These are phyloP conservation scores for Zhuqinia jingwanae DNA, from an alignment of 2,888 invertebrate species.

Conservation along the genomic window DNA sequence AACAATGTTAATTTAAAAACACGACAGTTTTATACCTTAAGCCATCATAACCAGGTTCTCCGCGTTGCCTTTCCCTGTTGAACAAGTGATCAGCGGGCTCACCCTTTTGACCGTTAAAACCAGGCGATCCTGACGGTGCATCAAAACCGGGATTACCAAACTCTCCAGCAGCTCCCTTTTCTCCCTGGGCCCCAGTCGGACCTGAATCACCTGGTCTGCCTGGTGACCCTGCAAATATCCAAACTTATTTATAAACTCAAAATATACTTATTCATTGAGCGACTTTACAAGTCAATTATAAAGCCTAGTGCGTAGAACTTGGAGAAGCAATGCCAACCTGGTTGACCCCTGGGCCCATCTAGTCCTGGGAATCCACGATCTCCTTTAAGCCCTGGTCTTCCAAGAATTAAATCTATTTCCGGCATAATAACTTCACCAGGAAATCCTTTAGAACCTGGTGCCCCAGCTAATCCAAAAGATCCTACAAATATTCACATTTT, in stretches of 20 bases:
- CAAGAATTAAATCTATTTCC: conserved; percentile 62
- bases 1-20: no score
- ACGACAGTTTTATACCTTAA: conserved; percentile 80
- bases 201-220: conserved; percentile 80
- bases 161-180: conserved; percentile 73
- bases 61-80: conserved; percentile 82
- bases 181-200: conserved; percentile 79
- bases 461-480: conserved; percentile 66
- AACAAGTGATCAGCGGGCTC: conserved; percentile 83
- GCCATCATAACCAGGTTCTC: conserved; percentile 82
- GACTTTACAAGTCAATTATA: no score
- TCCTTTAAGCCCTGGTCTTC: conserved; percentile 81
- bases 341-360: conserved; percentile 83
- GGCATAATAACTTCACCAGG: conserved; percentile 81
- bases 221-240: conserved; percentile 69
- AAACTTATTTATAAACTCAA: not conserved
- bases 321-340: no score
- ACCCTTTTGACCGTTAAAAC: conserved; percentile 82
- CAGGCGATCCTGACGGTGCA: conserved; percentile 76
- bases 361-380: conserved; percentile 82
- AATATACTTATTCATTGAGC: no score
- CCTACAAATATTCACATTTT: not conserved
- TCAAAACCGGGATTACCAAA: conserved; percentile 72
- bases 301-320: no score
- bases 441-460: conserved; percentile 79